A percentile compares a stretch with the other conserved stretches of the same genome.
Evolutionary conservation across 2,113 vertebrate genomes (phyloP).

Genomic region (Mus pahari): DNA sequence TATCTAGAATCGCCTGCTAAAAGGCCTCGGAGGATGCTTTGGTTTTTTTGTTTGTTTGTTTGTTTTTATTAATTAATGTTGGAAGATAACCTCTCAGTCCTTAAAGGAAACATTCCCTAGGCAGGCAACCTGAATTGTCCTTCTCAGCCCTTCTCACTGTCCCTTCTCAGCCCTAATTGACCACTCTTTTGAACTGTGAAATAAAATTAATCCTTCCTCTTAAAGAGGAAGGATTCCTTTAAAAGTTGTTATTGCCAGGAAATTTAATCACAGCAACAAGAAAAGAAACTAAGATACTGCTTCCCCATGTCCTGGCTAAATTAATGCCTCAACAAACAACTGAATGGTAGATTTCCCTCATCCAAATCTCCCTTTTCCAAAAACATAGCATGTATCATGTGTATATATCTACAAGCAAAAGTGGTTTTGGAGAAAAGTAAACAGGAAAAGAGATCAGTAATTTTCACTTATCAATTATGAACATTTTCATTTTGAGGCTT

Average conservation of each 20-base stretch:
- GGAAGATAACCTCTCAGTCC: neutral
- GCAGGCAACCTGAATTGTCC: too few species aligned
- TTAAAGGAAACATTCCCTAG: too few species aligned
- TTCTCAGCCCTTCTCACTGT: too few species aligned
- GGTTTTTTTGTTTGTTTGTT: too few species aligned
- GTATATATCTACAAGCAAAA: neutral
- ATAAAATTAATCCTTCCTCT: neutral
- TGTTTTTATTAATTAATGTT: neutral
- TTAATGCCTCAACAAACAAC: neutral
- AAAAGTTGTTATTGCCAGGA: neutral
- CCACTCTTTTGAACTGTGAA: neutral
- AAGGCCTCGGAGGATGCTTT: neutral
- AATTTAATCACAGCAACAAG: neutral
- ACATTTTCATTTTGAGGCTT: conserved; percentile 5
- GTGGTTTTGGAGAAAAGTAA: neutral
- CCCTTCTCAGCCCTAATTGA: too few species aligned
- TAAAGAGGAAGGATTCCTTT: too few species aligned
- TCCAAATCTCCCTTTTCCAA: neutral
- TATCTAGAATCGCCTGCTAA: neutral
- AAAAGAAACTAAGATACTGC: neutral
- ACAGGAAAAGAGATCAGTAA: conserved; percentile 28
- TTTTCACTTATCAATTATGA: conserved; percentile 43
- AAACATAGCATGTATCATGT: neutral
- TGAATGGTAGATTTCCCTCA: neutral
- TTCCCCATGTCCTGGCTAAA: neutral